Percentiles rank a stretch among this genome's conserved stretches.
Evolutionary conservation across 2,797 vertebrate genomes (phyloP).

Genomic region (Forpus xanthops): DNA sequence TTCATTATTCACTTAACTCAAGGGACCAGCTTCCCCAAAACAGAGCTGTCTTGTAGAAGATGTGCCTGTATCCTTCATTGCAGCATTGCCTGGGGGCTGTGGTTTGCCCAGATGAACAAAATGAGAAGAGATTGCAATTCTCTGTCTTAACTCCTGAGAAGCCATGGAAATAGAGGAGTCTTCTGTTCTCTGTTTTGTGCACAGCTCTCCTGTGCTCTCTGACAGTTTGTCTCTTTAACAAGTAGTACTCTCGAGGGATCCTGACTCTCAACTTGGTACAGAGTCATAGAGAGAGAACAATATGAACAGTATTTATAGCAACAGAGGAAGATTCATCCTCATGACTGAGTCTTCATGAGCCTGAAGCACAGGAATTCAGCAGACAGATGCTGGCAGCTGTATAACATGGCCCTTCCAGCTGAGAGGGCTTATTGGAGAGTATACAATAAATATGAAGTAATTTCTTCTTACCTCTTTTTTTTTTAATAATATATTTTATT

Average conservation of each 20-base stretch:
- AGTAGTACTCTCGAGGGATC: not conserved
- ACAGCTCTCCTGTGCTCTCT: not conserved
- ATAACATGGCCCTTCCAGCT: not conserved
- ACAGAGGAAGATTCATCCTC: not conserved
- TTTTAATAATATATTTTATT: not conserved
- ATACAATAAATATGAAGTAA: not conserved
- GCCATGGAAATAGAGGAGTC: not conserved
- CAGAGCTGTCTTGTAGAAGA: not conserved
- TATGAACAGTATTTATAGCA: not conserved
- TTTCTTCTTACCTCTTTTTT: not conserved
- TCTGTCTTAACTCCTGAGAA: not conserved
- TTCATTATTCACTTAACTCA: not conserved
- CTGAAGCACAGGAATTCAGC: not conserved
- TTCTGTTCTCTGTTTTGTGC: not conserved
- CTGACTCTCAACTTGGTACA: not conserved
- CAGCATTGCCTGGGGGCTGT: not conserved
- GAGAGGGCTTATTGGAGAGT: not conserved
- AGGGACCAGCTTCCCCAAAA: not conserved
- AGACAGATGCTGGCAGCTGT: not conserved
- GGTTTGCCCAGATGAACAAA: not conserved
- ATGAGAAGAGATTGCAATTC: not conserved
- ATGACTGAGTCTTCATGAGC: not conserved
- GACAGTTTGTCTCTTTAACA: not conserved
- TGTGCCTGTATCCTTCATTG: not conserved
- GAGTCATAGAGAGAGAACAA: not conserved